A percentile compares a stretch with the other conserved stretches of the same genome.
Conservation (phyloP, 2,888 invertebrate genomes). For the Standfussiana lucernea region DNA sequence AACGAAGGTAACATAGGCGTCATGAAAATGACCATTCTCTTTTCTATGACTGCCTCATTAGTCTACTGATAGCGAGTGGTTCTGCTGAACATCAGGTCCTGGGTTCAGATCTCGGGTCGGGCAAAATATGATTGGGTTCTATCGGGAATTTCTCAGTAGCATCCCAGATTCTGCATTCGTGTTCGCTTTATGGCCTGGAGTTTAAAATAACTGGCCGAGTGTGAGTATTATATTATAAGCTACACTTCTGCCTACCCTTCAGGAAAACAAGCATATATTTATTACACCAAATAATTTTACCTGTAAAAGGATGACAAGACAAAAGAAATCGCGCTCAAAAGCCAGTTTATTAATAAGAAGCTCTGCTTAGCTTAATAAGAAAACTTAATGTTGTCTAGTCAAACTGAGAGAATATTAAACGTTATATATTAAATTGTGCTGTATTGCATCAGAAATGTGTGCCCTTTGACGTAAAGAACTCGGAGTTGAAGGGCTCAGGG, state of each 20-base stretch:
- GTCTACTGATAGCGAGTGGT: not conserved
- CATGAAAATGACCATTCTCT: too few species aligned
- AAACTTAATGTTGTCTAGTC: conserved; percentile 49
- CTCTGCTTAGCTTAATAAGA: not conserved
- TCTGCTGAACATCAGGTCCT: not conserved
- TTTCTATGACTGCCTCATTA: not conserved
- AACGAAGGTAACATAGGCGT: not conserved
- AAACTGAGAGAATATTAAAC: conserved; percentile 62
- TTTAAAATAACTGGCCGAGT: not conserved
- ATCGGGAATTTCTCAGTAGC: not conserved
- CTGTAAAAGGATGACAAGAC: not conserved
- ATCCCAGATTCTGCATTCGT: not conserved
- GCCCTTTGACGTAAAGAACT: conserved; percentile 29
- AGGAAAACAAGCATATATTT: not conserved
- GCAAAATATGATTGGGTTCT: not conserved
- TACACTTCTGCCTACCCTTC: not conserved
- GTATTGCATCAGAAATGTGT: conserved; percentile 35
- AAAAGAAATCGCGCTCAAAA: not conserved
- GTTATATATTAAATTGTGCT: conserved; percentile 55
- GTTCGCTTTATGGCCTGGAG: not conserved
- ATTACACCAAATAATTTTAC: not conserved
- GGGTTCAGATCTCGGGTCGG: not conserved
- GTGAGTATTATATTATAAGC: not conserved
- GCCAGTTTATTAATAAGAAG: not conserved
- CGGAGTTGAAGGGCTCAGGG: not conserved